Percentiles rank a stretch among this genome's conserved stretches.
Evolutionary conservation across 2,797 vertebrate species (phyloP).

Genomic region (Botia almorhae): DNA sequence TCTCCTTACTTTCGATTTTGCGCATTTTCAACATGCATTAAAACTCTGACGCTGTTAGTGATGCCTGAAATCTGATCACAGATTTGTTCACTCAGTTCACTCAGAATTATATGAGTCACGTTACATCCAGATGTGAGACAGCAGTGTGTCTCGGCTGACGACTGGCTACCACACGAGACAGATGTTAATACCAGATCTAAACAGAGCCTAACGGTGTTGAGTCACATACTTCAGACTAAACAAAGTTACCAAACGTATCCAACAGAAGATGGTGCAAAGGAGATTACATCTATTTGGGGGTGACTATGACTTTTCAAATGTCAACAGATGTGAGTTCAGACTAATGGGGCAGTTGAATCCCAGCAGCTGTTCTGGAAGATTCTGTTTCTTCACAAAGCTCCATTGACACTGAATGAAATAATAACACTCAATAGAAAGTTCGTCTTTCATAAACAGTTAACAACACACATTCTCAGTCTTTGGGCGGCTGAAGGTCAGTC

Average conservation of each 20-base stretch:
- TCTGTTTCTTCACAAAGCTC: background rate
- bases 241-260: constrained; percentile 11
- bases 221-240: constrained; percentile 32
- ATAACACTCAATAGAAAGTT: constrained; percentile 21
- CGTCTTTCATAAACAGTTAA: constrained; percentile 25
- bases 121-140: background rate
- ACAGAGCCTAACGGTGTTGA: constrained; percentile 14
- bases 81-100: too few species aligned
- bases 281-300: background rate
- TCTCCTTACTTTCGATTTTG: too few species aligned
- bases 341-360: background rate
- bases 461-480: constrained; percentile 5
- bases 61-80: too few species aligned
- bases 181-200: background rate
- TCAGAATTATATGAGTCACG: background rate
- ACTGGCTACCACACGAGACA: background rate
- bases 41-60: too few species aligned
- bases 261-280: constrained; percentile 13
- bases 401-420: constrained; percentile 10
- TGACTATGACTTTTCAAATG: background rate
- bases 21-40: too few species aligned
- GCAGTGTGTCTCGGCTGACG: background rate
- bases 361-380: constrained; percentile 18
- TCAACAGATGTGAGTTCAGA: background rate
- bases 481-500: constrained; percentile 20